Percentiles rank a stretch among this genome's conserved stretches.
Conservation (phyloP, 2,113 vertebrate genomes). For the Poeciliopsis prolifica region DNA sequence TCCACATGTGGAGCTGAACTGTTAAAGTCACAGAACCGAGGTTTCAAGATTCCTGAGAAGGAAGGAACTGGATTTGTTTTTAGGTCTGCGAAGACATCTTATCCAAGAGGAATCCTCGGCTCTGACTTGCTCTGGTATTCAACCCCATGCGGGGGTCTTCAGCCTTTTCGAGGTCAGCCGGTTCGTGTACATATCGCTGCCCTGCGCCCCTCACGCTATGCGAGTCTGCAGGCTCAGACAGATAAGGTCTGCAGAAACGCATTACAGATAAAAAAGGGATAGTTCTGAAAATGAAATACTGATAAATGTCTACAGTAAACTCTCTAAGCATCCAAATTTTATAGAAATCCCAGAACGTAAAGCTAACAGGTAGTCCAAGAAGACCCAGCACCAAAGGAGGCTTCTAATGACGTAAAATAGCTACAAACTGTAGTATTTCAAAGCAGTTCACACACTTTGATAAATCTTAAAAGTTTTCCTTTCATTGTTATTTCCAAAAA, state of each 20-base stretch:
- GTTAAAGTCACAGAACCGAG: not conserved
- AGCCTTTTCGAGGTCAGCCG: not conserved
- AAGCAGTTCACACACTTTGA: not conserved
- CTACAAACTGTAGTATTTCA: too few relatives aligned
- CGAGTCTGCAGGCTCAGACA: not conserved
- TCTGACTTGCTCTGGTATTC: not conserved
- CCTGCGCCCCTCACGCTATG: too few relatives aligned
- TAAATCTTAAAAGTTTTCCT: not conserved
- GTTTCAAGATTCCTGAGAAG: not conserved
- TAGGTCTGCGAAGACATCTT: not conserved
- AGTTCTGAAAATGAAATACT: not conserved
- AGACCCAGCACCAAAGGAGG: not conserved
- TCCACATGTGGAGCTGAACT: constrained; percentile 1
- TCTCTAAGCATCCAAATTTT: not conserved
- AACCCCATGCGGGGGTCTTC: not conserved
- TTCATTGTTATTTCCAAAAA: not conserved
- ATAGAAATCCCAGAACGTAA: not conserved
- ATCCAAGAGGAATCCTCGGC: not conserved
- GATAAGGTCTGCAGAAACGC: not conserved
- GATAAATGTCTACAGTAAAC: not conserved
- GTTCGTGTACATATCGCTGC: not conserved
- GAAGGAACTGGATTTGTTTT: not conserved
- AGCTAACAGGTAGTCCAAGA: not conserved
- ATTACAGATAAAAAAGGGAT: not conserved
- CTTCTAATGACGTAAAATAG: not conserved